Evolutionary conservation across 2,113 vertebrate species (phyloP).

Genomic region (Anseranas semipalmata): DNA sequence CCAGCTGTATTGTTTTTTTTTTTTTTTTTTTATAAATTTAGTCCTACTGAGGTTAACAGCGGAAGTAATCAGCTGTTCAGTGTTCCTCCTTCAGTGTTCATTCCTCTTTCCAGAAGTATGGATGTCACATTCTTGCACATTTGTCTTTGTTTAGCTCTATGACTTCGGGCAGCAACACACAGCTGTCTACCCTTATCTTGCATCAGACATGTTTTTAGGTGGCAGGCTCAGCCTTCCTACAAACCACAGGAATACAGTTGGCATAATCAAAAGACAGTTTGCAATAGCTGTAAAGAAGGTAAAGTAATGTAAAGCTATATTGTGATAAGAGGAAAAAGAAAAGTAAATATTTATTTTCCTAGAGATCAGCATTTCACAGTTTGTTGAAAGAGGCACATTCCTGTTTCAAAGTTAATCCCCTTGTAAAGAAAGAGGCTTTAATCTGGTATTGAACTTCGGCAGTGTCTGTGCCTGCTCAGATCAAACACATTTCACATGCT

Average conservation of each 20-base stretch:
- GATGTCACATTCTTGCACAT: conserved; percentile 27
- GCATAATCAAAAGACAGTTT: background rate
- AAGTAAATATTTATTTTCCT: conserved; percentile 14
- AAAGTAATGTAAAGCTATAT: background rate
- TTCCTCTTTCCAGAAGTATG: conserved; percentile 35
- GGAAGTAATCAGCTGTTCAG: conserved; percentile 67
- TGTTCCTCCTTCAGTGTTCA: conserved; percentile 1
- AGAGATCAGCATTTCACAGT: background rate
- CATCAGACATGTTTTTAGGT: background rate
- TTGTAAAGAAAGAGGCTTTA: conserved; percentile 10
- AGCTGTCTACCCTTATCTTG: conserved; percentile 56
- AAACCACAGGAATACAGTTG: background rate
- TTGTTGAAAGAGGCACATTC: background rate
- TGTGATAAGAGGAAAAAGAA: background rate
- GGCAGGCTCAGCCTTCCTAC: background rate
- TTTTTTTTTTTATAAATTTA: background rate
- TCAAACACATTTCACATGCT: conserved; percentile 20
- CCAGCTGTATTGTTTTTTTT: conserved; percentile 31
- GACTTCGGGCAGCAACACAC: conserved; percentile 30
- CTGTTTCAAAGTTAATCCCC: conserved; percentile 7
- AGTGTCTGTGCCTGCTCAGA: background rate
- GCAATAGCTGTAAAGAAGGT: background rate
- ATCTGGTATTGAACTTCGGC: background rate
- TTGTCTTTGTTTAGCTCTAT: conserved; percentile 27
- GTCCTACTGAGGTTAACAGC: conserved; percentile 28